phyloP scores from a whole-genome alignment of 2,888 invertebrate genomes.

The Imbricaverruca yamaguchii region DNA sequence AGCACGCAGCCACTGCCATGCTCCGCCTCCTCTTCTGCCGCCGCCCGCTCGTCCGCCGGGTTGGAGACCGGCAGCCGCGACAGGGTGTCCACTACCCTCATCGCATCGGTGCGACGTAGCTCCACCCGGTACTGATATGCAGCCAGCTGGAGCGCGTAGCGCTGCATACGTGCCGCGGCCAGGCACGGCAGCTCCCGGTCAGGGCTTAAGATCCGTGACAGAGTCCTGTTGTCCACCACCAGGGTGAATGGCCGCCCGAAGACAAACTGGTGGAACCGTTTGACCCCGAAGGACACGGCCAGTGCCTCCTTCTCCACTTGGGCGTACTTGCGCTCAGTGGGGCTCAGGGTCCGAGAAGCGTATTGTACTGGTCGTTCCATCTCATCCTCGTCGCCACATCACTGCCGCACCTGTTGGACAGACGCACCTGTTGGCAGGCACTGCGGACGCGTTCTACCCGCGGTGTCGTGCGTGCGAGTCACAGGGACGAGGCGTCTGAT shows the following conservation, averaged over 20 bases:
- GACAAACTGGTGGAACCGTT: slow-evolving; percentile 27
- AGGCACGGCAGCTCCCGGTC: slow-evolving; percentile 37
- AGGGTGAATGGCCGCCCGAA: slow-evolving; percentile 26
- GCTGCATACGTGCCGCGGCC: slow-evolving; percentile 37
- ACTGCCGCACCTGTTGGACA: too few species aligned
- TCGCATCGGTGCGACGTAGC: slow-evolving; percentile 29
- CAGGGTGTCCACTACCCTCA: not conserved
- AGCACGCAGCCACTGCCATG: too few species aligned
- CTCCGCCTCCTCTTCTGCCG: not conserved
- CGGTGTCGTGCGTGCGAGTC: too few species aligned
- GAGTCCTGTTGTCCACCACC: slow-evolving; percentile 29
- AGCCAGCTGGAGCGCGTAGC: slow-evolving; percentile 38
- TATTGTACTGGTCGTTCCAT: slow-evolving; percentile 41
- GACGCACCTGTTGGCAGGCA: too few species aligned
- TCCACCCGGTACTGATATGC: slow-evolving; percentile 39
- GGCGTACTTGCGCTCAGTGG: slow-evolving; percentile 21
- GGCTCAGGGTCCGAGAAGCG: slow-evolving; percentile 35
- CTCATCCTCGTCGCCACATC: slow-evolving; percentile 38
- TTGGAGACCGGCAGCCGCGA: not conserved
- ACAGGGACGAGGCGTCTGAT: too few species aligned
- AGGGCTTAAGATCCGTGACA: slow-evolving; percentile 38
- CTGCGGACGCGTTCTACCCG: too few species aligned
- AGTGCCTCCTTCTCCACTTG: slow-evolving; percentile 28
- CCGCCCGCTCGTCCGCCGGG: not conserved
- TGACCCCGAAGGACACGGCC: slow-evolving; percentile 26